Evolutionary conservation across 2,113 vertebrate species (phyloP).

Genomic region (Mirounga angustirostris): DNA sequence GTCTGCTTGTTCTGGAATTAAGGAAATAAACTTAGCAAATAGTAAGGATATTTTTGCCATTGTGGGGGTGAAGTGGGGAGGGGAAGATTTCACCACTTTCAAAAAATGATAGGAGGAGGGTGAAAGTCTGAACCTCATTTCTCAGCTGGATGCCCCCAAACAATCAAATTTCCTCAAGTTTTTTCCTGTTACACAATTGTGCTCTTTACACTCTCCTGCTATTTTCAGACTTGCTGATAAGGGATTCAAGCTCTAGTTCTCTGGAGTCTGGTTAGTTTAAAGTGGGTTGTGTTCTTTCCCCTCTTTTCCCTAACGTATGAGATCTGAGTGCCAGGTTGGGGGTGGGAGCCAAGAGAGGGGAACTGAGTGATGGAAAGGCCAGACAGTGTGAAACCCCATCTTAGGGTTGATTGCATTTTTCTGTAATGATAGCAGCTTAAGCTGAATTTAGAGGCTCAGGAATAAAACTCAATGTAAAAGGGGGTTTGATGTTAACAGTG

Average conservation of each 20-base stretch:
- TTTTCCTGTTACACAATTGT: neutral
- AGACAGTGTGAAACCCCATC: neutral
- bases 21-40: neutral
- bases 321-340: neutral
- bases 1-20: neutral
- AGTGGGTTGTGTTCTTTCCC: neutral
- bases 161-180: neutral
- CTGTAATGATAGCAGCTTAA: neutral
- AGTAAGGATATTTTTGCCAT: neutral
- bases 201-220: neutral
- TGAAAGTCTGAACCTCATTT: neutral
- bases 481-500: neutral
- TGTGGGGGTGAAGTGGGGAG: neutral
- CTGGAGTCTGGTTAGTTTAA: neutral
- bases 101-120: neutral
- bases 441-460: slow-evolving; percentile 31
- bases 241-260: neutral
- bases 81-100: neutral
- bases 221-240: slow-evolving; percentile 19
- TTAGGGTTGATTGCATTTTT: neutral
- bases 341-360: neutral
- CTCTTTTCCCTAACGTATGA: neutral
- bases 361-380: neutral
- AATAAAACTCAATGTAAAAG: neutral
- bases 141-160: slow-evolving; percentile 37